Base-by-base conservation (phyloP, 30 jellyfish, hydroid and myxozoan species). In the Catostylus mosaicus region DNA sequence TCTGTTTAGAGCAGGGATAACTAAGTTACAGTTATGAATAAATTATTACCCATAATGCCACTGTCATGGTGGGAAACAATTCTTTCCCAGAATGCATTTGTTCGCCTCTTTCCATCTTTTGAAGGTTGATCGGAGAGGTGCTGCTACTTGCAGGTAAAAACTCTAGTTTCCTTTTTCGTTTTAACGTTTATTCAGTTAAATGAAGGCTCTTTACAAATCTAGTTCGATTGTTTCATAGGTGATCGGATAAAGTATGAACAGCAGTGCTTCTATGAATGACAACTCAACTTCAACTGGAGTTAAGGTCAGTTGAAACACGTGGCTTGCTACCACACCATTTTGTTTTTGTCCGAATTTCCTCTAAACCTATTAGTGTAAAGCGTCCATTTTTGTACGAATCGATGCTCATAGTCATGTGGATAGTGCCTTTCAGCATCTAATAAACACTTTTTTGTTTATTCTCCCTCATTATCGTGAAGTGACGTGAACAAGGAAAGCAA, bases 251-350 rank as follows among this genome's bases (percentile, higher is more conserved):
- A 82, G 85, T 34, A 82, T 82, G 92, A 82, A 54, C 75, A 74
- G 75, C 80, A 72, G 92, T 26, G 86, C 72, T 51, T 36, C 68
- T 50, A n/a, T 67, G 79, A 61, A 45, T 62, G 92, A 82, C 62
- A 82, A 51, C 75, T 70, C 92, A 82, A 61, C 86, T 82, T 82
- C 92, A n/a, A 57, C 70, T 59, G 92, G 92, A 71, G 92, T 82
- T 35, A 82, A 82, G 86, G 92, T 82, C 26, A 67, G 80, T 50
- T 68, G 63, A 38, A 56, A 71, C 92, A 69, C 80, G 92, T 80
- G 91, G 85, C 36, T 20, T 30, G 30, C 57, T 7, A 27, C 51
- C 1, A 35, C 24, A 6, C 52, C 47, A 67, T 22, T 20, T 26
- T 45, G 79, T 30, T 35, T 45, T 8, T 8, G 29, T 22, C 59